phyloP scores from a whole-genome alignment of 2,797 vertebrate genomes.

The Enteromius argenteus region DNA sequence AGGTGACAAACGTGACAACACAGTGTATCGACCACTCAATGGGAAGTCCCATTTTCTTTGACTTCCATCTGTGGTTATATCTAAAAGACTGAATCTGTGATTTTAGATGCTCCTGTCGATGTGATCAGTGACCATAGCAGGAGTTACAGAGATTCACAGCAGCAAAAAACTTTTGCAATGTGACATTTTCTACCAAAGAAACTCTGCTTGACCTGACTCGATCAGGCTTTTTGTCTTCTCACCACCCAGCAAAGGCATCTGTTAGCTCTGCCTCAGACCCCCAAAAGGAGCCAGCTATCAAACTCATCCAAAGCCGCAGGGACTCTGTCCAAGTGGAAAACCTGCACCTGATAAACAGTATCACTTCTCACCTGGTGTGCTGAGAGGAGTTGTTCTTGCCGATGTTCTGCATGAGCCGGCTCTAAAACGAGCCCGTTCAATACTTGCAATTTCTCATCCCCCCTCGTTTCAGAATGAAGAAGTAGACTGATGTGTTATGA shows the following conservation, averaged over 20 bases:
- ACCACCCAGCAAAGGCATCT: not conserved
- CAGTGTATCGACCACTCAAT: not conserved
- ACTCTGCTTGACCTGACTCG: not conserved
- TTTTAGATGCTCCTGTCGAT: not conserved
- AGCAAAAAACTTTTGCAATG: not conserved
- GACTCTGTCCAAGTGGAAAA: not conserved
- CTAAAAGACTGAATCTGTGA: not conserved
- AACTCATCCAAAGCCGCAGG: not conserved
- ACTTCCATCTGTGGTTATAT: not conserved
- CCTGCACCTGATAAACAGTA: not conserved
- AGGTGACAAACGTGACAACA: not conserved
- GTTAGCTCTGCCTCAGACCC: not conserved
- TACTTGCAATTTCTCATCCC: not conserved
- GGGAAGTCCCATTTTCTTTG: not conserved
- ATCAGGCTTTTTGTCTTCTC: not conserved
- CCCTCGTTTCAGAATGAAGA: not conserved
- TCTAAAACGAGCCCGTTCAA: not conserved
- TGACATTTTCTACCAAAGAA: not conserved
- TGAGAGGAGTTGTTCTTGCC: not conserved
- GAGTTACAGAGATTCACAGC: not conserved
- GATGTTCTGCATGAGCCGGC: not conserved
- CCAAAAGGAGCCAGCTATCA: not conserved
- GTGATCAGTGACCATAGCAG: not conserved
- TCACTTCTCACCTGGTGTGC: not conserved
- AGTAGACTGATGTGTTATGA: not conserved